Conservation (phyloP, 30 jellyfish, hydroid and myxozoan species). For the Euphysa ruthae region DNA sequence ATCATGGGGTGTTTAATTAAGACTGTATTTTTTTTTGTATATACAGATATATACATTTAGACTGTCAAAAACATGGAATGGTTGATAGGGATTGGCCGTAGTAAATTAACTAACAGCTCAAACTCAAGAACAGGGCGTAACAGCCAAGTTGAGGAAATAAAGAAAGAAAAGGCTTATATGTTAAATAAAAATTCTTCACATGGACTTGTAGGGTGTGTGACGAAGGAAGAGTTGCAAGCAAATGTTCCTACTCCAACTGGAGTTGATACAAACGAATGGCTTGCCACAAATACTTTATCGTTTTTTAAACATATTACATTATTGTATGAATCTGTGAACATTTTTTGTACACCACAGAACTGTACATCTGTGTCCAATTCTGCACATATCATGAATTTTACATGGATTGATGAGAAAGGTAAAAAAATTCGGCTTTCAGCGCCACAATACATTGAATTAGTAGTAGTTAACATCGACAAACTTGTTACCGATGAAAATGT, state of each 20-base stretch:
- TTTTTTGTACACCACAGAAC: constrained; percentile 68
- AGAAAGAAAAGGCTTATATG: constrained; percentile 72
- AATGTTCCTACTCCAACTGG: constrained; percentile 91
- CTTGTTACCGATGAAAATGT: constrained; percentile 78
- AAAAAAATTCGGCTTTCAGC: constrained; percentile 88
- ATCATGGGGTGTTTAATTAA: too few species aligned
- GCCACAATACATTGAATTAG: constrained; percentile 88
- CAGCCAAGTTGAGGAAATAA: constrained; percentile 35
- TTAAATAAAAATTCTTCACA: constrained; percentile 39
- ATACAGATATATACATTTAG: too few species aligned
- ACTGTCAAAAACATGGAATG: constrained; percentile 54
- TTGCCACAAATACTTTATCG: constrained; percentile 84
- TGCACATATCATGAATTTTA: constrained; percentile 61
- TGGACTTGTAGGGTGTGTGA: constrained; percentile 46
- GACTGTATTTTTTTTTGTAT: too few species aligned
- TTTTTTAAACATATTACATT: constrained; percentile 77
- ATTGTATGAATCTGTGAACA: constrained; percentile 61
- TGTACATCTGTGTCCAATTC: constrained; percentile 68
- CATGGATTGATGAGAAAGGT: constrained; percentile 95
- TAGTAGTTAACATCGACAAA: constrained; percentile 63
- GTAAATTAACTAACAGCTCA: constrained; percentile 51
- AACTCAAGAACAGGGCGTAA: constrained; percentile 42
- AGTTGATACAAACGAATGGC: constrained; percentile 91
- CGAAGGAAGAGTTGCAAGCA: constrained; percentile 73
- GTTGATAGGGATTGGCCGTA: constrained; percentile 73